Percentiles rank a stretch among this genome's conserved stretches.
phyloP scores from a whole-genome alignment of 1,140 invertebrate species.

The Saxidomus purpurata region DNA sequence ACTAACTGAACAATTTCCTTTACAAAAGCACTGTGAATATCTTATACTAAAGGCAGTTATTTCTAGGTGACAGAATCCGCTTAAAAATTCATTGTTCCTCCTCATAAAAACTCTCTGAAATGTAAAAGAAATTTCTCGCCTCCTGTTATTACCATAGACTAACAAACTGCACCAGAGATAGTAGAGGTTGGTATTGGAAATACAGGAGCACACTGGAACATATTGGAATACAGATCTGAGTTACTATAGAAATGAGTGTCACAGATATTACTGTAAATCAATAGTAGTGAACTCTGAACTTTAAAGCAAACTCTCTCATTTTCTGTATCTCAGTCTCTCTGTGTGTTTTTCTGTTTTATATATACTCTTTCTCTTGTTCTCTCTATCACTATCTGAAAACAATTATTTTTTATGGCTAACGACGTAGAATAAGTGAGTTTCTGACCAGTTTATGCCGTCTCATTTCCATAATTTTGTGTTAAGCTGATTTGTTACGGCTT shows the following conservation, averaged over 20 bases:
- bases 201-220: not conserved
- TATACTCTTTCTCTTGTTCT: no score
- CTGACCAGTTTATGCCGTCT: no score
- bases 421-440: no score
- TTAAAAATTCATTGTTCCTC: not conserved
- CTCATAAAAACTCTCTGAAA: not conserved
- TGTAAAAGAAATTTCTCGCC: not conserved
- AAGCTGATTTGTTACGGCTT: no score
- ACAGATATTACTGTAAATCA: slow-evolving; percentile 31
- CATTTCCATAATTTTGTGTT: no score
- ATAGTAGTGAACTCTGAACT: slow-evolving; percentile 24
- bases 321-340: no score
- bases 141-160: not conserved
- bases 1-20: not conserved
- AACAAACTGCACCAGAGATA: not conserved
- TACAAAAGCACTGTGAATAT: not conserved
- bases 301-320: no score
- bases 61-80: no score
- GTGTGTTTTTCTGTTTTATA: no score
- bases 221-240: not conserved
- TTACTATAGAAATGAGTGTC: slow-evolving; percentile 48
- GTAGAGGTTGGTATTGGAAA: slow-evolving; percentile 22
- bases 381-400: no score
- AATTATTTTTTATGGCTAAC: no score
- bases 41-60: no score